phyloP scores from a whole-genome alignment of 2,888 invertebrate species.

The Lasioglossum morio region DNA sequence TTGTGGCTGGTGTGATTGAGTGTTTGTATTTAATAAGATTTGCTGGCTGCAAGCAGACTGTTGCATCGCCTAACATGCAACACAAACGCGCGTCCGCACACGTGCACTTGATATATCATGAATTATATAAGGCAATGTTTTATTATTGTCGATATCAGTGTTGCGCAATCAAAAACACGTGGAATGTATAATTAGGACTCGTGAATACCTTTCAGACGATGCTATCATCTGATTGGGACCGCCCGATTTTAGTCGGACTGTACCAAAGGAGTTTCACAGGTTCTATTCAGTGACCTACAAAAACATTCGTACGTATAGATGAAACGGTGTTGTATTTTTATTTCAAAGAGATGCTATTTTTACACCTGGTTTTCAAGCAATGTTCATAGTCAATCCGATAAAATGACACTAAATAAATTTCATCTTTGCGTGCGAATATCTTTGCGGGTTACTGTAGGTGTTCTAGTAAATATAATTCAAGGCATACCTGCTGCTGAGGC shows the following conservation, averaged over 20 bases:
- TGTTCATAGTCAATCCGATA: too few species aligned
- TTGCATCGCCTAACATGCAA: conserved; percentile 66
- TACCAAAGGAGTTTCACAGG: background rate
- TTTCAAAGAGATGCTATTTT: background rate
- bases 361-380: too few species aligned
- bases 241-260: background rate
- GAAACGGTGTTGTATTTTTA: background rate
- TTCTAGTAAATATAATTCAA: background rate
- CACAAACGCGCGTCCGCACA: conserved; percentile 10
- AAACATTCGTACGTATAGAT: background rate
- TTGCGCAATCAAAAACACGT: conserved; percentile 31
- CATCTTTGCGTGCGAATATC: background rate
- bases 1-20: conserved; percentile 75
- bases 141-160: conserved; percentile 33
- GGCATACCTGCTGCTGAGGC: conserved; percentile 68
- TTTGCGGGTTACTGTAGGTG: background rate
- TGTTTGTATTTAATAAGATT: conserved; percentile 75
- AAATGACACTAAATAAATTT: background rate
- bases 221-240: background rate
- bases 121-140: conserved; percentile 32
- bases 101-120: conserved; percentile 19
- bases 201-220: conserved; percentile 6
- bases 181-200: background rate
- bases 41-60: conserved; percentile 72
- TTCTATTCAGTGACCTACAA: background rate